Conservation (phyloP, 2,888 invertebrate genomes). For the Drosophila putrida region DNA sequence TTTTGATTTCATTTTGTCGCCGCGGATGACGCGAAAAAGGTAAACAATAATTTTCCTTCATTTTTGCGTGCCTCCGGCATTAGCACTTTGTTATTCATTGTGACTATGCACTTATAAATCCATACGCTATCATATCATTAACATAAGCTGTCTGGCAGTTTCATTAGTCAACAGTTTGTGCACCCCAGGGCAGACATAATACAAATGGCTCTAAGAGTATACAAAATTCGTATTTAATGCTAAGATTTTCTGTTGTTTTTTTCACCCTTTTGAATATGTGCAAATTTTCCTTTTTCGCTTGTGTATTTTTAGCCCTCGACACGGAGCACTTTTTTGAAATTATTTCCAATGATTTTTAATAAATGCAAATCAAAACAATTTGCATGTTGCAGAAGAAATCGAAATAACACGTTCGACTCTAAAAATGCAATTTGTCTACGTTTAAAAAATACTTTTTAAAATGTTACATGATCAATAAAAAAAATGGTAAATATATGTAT, state of each 20-base stretch:
- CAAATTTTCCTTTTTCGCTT: conserved; percentile 35
- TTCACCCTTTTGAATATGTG: conserved; percentile 33
- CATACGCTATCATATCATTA: conserved; percentile 9
- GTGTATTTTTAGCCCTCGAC: conserved; percentile 53
- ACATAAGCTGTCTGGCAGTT: conserved; percentile 20
- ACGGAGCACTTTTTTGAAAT: conserved; percentile 35
- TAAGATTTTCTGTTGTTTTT: not conserved
- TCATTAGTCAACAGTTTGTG: not conserved
- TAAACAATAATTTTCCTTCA: conserved; percentile 61
- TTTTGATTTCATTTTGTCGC: conserved; percentile 76
- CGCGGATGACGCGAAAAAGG: conserved; percentile 63
- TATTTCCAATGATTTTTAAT: conserved; percentile 63
- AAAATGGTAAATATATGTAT: not conserved
- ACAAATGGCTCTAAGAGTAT: conserved; percentile 21
- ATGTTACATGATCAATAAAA: not conserved
- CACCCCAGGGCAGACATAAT: not conserved
- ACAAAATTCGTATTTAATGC: conserved; percentile 4
- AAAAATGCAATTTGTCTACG: conserved; percentile 25
- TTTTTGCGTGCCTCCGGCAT: conserved; percentile 27
- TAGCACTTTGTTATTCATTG: conserved; percentile 34
- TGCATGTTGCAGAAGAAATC: conserved; percentile 19
- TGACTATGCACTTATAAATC: not conserved
- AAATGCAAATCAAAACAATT: conserved; percentile 43
- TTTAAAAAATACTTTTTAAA: not conserved
- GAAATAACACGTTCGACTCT: conserved; percentile 21